Base-by-base conservation (phyloP, 1,140 invertebrate genomes). In the Spodoptera frugiperda region DNA sequence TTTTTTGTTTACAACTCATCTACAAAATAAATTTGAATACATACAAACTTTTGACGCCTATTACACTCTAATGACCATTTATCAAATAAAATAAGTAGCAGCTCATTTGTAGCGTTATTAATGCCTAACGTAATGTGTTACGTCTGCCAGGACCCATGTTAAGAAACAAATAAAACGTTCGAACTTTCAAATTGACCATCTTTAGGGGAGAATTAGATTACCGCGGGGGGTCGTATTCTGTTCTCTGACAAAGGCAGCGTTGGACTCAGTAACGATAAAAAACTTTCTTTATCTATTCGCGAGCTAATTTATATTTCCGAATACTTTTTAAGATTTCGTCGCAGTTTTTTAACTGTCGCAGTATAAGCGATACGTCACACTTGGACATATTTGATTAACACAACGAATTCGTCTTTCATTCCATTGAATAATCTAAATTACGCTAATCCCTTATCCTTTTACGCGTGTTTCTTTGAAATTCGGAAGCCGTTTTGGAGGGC, bases 381-480 rank as follows among this genome's bases (percentile, higher is more conserved):
- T 51, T 74, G 53, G 53, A 44, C 54, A 25, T 61, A 9, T 77
- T 54, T 54, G 54, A 77, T 73, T 73, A 72, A 48, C 33, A 46
- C 48, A 25, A 63, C 44, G 39, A 25, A 78, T 77, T 68, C 48
- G 48, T 53, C 75, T 71, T 78, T 80, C 61, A 76, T 78, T 57
- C 54, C 15, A 73, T 54, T 86, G 76, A 85, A 85, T 86, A 79
- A 87, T 86, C 77, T 82, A 84, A 87, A 90, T 89, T 86, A 86
- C 82, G 76, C 68, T 91, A 91, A 93, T 92, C 90, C 81, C 72
- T 86, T 79, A 87, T 88, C 83, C 84, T 77, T 77, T 87, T 84
- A 59, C 39, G 33, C 44, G 21, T 67, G 78, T 84, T 92, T 91
- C 89, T 90, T 91, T 91, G 87, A 90, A 93, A 88, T 87, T 91